phyloP scores from a whole-genome alignment of 1,140 invertebrate genomes.

The Frieseomelitta varia region DNA sequence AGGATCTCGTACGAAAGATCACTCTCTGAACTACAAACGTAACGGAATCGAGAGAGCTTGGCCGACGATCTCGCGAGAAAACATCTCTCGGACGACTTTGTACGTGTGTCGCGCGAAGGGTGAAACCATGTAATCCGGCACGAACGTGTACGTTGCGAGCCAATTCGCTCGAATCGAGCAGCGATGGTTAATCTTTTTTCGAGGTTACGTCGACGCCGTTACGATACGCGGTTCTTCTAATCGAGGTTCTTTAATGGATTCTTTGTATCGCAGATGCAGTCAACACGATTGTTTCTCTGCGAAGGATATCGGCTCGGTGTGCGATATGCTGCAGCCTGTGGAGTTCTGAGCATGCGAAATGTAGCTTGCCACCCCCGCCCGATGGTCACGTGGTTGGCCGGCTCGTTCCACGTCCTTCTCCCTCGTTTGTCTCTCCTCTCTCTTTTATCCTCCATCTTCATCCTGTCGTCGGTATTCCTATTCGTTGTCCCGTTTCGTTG shows the following conservation, averaged over 20 bases:
- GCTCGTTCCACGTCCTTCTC: slow-evolving; percentile 18
- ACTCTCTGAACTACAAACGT: neutral
- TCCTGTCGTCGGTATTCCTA: slow-evolving; percentile 7
- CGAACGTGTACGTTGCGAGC: neutral
- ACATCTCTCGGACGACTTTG: slow-evolving; percentile 7
- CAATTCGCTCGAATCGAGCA: neutral
- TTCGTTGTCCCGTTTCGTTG: slow-evolving; percentile 22
- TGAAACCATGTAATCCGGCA: slow-evolving; percentile 30
- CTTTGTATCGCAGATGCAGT: slow-evolving; percentile 25
- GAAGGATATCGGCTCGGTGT: slow-evolving; percentile 49
- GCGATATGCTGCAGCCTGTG: slow-evolving; percentile 73
- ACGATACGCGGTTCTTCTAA: neutral
- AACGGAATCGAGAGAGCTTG: neutral
- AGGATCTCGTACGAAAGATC: neutral
- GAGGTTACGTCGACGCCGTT: slow-evolving; percentile 5
- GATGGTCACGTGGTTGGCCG: slow-evolving; percentile 76
- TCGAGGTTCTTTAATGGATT: neutral
- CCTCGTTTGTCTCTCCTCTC: neutral
- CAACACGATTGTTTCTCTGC: slow-evolving; percentile 53
- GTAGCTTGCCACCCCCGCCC: slow-evolving; percentile 79
- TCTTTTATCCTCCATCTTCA: slow-evolving; percentile 10
- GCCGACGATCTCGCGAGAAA: neutral
- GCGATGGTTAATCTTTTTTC: slow-evolving; percentile 11
- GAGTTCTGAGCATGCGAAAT: slow-evolving; percentile 81
- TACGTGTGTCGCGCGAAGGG: slow-evolving; percentile 5